These are phyloP conservation scores for Chromoteleia sp. DNA, from an alignment of 2,888 invertebrate genomes.

Conservation along the genomic window DNA sequence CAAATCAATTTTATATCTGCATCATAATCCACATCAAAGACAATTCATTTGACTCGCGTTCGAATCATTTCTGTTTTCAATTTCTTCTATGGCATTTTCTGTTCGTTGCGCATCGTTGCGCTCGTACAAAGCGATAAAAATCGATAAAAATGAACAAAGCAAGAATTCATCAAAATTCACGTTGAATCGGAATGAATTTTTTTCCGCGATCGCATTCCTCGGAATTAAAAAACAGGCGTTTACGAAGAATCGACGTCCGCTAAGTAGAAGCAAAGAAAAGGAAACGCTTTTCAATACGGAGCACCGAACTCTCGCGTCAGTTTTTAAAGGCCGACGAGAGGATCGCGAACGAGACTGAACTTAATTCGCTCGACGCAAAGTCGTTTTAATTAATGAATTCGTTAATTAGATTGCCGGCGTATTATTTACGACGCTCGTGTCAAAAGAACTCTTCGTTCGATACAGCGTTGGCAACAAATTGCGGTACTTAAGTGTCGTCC, in stretches of 20 bases:
- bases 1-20: slow-evolving; percentile 1
- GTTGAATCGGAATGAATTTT: slow-evolving; percentile 10
- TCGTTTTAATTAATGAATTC: slow-evolving; percentile 7
- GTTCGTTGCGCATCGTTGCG: not conserved
- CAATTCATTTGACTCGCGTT: not conserved
- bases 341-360: too few species aligned
- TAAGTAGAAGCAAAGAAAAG: not conserved
- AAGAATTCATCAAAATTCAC: slow-evolving; percentile 21
- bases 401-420: not conserved
- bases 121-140: slow-evolving; percentile 20
- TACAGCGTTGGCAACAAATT: slow-evolving; percentile 21
- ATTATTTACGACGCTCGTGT: slow-evolving; percentile 10
- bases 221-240: not conserved
- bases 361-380: too few species aligned
- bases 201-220: not conserved
- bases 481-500: slow-evolving; percentile 24
- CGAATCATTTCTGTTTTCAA: slow-evolving; percentile 9
- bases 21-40: slow-evolving; percentile 2
- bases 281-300: too few species aligned
- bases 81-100: slow-evolving; percentile 11
- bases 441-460: slow-evolving; percentile 18
- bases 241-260: not conserved
- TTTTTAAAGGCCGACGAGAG: too few species aligned
- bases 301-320: too few species aligned
- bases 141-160: slow-evolving; percentile 20